Conservation (phyloP, 2,797 vertebrate species). For the Poecilia gillii region DNA sequence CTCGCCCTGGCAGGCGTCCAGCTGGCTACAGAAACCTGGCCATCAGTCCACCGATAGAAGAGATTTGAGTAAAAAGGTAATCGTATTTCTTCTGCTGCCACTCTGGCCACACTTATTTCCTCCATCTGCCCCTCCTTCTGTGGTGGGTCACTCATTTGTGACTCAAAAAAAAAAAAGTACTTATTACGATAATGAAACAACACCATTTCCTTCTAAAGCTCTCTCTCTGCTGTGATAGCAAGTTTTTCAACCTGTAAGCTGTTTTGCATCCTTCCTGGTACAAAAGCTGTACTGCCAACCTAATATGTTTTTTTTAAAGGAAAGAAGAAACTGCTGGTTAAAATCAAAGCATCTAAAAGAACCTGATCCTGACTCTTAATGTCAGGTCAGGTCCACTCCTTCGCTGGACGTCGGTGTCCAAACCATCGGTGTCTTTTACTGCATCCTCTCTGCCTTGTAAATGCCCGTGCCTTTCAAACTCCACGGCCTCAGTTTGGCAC, state of each 20-base stretch:
- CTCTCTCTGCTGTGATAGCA: not conserved
- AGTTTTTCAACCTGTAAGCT: slow-evolving; percentile 1
- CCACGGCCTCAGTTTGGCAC: not conserved
- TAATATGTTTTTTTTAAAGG: not conserved
- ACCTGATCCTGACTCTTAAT: not conserved
- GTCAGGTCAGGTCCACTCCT: not conserved
- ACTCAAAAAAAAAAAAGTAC: not conserved
- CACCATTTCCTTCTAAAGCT: not conserved
- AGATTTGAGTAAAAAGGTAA: slow-evolving; percentile 74
- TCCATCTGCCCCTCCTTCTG: slow-evolving; percentile 36
- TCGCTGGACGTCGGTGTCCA: not conserved
- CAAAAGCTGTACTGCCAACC: not conserved
- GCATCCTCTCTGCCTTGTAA: not conserved
- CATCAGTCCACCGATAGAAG: slow-evolving; percentile 61
- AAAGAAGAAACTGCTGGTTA: not conserved
- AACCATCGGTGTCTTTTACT: not conserved
- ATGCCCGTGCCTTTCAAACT: slow-evolving; percentile 13
- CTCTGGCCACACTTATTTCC: slow-evolving; percentile 45
- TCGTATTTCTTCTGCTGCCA: slow-evolving; percentile 67
- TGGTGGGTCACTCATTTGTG: slow-evolving; percentile 24
- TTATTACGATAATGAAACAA: not conserved
- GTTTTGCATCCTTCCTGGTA: not conserved
- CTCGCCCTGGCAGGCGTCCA: slow-evolving; percentile 73
- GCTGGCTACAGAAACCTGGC: slow-evolving; percentile 57
- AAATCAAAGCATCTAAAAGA: not conserved